A percentile compares a stretch with the other conserved stretches of the same genome.
These are phyloP conservation scores for Xestoiulus laeticollis DNA, from an alignment of 2,888 invertebrate species.

Conservation along the genomic window DNA sequence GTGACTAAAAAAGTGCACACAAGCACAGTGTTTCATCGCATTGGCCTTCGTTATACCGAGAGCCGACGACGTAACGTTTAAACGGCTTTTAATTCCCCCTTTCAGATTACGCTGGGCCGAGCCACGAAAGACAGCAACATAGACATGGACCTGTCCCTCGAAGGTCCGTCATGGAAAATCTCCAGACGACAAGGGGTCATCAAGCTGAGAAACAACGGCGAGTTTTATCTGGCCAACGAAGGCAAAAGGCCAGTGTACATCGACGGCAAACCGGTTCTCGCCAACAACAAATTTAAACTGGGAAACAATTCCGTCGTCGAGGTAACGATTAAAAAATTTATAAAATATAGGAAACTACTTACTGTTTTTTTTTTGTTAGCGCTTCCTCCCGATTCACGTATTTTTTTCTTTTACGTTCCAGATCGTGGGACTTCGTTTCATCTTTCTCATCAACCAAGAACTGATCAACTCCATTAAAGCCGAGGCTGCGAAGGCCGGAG, in stretches of 20 bases:
- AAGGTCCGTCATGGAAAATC: constrained; percentile 94
- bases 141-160: constrained; percentile 91
- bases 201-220: constrained; percentile 87
- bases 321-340: constrained; percentile 66
- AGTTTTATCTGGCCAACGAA: constrained; percentile 94
- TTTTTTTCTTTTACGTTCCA: constrained; percentile 64
- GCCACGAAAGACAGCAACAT: constrained; percentile 87
- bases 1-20: no score
- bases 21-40: no score
- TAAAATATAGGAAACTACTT: no score
- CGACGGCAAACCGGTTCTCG: constrained; percentile 88
- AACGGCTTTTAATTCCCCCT: constrained; percentile 12
- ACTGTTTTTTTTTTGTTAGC: constrained; percentile 39
- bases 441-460: constrained; percentile 92
- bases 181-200: constrained; percentile 93
- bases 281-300: constrained; percentile 87
- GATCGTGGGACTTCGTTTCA: constrained; percentile 90
- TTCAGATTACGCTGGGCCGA: constrained; percentile 88
- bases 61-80: constrained; percentile 34
- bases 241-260: constrained; percentile 94
- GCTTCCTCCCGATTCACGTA: not conserved
- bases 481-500: constrained; percentile 76
- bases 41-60: no score
- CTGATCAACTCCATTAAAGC: constrained; percentile 87
- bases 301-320: constrained; percentile 95